phyloP scores from a whole-genome alignment of 2,797 vertebrate species.

The Phyllotis vaccarum region DNA sequence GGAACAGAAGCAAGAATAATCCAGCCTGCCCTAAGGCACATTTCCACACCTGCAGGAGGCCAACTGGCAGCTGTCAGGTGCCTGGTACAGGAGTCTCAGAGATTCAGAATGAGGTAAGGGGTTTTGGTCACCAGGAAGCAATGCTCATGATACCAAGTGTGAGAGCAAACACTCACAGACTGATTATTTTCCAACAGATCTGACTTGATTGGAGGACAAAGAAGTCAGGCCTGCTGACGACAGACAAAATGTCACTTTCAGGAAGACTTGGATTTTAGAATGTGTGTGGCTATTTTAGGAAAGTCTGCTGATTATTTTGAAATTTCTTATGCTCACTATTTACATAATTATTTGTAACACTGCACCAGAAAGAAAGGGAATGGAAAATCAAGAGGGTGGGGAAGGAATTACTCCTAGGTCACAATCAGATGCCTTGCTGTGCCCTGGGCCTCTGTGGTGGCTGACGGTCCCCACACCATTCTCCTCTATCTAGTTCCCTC shows the following conservation, averaged over 20 bases:
- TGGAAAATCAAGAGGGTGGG: background rate
- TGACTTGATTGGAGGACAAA: background rate
- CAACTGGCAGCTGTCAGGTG: background rate
- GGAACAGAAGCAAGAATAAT: background rate
- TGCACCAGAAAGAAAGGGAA: background rate
- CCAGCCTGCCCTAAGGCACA: background rate
- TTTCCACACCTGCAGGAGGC: background rate
- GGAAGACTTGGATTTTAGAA: background rate
- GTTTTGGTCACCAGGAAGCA: background rate
- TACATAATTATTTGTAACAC: background rate
- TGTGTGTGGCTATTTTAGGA: background rate
- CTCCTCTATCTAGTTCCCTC: background rate
- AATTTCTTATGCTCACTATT: background rate
- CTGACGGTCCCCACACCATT: background rate
- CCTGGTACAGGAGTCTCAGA: too few species aligned
- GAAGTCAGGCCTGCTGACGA: background rate
- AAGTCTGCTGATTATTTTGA: background rate
- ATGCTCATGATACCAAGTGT: background rate
- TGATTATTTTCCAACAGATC: background rate
- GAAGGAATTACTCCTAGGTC: fast-evolving
- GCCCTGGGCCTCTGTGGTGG: background rate
- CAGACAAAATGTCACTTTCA: background rate
- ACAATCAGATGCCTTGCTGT: background rate
- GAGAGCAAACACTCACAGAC: background rate
- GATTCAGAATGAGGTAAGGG: background rate